Percentiles rank a stretch among this genome's conserved stretches.
Evolutionary conservation across 2,113 vertebrate genomes (phyloP).

Genomic region (Daphoenositta chrysoptera): DNA sequence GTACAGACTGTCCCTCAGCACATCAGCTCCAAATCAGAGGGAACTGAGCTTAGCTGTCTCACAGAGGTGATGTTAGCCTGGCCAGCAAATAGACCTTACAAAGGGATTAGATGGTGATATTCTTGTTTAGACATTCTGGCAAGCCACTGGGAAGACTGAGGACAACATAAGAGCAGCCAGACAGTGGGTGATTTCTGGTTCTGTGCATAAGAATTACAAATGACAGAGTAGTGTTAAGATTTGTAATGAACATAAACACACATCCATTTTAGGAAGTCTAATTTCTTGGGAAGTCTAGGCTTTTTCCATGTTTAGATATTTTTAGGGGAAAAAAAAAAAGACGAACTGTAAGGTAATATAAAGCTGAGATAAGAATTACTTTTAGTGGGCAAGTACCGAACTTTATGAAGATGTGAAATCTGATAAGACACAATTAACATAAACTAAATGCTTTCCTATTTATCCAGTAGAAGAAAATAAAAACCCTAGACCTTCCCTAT

Average conservation of each 20-base stretch:
- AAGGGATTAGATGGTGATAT: not conserved
- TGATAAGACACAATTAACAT: not conserved
- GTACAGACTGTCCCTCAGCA: not conserved
- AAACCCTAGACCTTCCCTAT: not conserved
- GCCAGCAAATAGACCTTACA: not conserved
- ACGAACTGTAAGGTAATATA: not conserved
- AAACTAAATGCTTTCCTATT: not conserved
- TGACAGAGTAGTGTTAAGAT: not conserved
- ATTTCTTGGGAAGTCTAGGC: not conserved
- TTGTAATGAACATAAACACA: not conserved
- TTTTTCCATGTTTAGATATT: not conserved
- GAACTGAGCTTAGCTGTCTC: not conserved
- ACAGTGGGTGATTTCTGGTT: fast-evolving
- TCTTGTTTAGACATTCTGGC: not conserved
- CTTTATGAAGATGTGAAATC: not conserved
- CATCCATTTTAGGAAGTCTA: not conserved
- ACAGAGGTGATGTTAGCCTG: not conserved
- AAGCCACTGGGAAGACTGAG: not conserved
- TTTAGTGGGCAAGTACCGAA: not conserved
- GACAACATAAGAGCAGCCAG: not conserved
- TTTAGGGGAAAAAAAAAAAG: not conserved
- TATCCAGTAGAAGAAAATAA: not conserved
- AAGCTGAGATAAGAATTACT: not conserved
- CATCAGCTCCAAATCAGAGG: not conserved
- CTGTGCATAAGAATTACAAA: not conserved